These are phyloP conservation scores for Pyrochroa serraticornis DNA, from an alignment of 2,888 invertebrate species.

Conservation along the genomic window DNA sequence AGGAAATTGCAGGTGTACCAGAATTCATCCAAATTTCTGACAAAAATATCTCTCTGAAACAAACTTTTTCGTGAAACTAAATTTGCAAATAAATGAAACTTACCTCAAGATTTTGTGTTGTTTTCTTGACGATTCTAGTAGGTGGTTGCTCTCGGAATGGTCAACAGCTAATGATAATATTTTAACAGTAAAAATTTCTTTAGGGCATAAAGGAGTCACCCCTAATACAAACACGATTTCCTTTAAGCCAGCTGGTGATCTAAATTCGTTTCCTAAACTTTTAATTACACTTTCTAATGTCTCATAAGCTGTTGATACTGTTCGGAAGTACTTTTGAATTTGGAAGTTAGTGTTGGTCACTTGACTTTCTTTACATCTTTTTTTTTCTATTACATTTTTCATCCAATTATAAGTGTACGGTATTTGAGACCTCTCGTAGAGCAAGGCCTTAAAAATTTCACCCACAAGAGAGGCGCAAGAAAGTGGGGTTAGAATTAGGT, in stretches of 20 bases:
- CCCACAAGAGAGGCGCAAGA: slow-evolving; percentile 64
- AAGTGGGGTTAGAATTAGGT: slow-evolving; percentile 61
- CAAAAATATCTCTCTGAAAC: slow-evolving; percentile 45
- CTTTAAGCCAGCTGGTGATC: slow-evolving; percentile 35
- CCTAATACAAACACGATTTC: slow-evolving; percentile 50
- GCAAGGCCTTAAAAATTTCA: slow-evolving; percentile 64
- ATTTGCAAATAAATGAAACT: not conserved
- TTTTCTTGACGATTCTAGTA: slow-evolving; percentile 40
- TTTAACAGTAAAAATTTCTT: slow-evolving; percentile 46
- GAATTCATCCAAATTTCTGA: slow-evolving; percentile 45
- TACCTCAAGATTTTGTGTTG: slow-evolving; percentile 50
- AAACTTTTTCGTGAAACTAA: slow-evolving; percentile 7
- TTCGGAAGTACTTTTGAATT: slow-evolving; percentile 43
- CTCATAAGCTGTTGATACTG: slow-evolving; percentile 48
- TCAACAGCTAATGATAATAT: slow-evolving; percentile 39
- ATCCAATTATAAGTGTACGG: slow-evolving; percentile 51
- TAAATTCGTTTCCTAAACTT: slow-evolving; percentile 44
- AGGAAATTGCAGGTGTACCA: slow-evolving; percentile 37
- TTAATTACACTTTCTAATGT: slow-evolving; percentile 45
- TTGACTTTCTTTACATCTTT: slow-evolving; percentile 33
- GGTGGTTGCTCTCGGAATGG: slow-evolving; percentile 49
- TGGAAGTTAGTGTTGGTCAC: slow-evolving; percentile 36
- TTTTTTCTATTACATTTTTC: slow-evolving; percentile 45
- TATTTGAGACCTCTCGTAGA: slow-evolving; percentile 63
- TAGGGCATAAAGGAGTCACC: slow-evolving; percentile 44